Percentiles rank a stretch among this genome's conserved stretches.
Conservation (phyloP, 2,888 invertebrate species). For the Allacma fusca region DNA sequence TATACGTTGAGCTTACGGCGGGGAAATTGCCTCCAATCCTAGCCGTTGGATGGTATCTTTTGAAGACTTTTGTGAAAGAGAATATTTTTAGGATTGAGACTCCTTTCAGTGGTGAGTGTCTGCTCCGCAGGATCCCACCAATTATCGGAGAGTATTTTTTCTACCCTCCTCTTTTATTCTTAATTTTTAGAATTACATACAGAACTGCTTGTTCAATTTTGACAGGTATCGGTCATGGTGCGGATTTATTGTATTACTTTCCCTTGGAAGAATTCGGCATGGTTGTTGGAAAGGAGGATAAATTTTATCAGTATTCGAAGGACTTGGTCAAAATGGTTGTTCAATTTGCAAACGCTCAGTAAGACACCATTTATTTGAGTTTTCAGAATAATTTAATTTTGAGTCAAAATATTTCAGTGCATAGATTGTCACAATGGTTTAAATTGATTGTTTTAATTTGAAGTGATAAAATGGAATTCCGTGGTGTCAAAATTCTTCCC, state of each 20-base stretch:
- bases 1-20: neutral
- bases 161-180: neutral
- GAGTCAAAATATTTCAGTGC: neutral
- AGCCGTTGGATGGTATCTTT: neutral
- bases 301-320: slow-evolving; percentile 16
- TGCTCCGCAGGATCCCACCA: too few species aligned
- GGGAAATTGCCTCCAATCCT: neutral
- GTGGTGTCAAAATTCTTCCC: neutral
- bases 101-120: neutral
- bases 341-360: slow-evolving; percentile 16
- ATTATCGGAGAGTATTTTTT: too few species aligned
- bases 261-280: neutral
- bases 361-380: neutral
- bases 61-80: neutral
- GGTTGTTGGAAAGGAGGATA: neutral
- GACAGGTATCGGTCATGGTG: neutral
- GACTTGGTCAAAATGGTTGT: slow-evolving; percentile 25
- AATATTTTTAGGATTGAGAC: neutral
- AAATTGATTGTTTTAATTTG: neutral
- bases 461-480: neutral
- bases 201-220: neutral
- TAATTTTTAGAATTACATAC: neutral
- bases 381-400: too few species aligned
- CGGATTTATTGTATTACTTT: neutral
- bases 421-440: neutral